Percentiles rank a stretch among this genome's conserved stretches.
phyloP scores from a whole-genome alignment of 2,113 vertebrate genomes.

The Tupaia tana region DNA sequence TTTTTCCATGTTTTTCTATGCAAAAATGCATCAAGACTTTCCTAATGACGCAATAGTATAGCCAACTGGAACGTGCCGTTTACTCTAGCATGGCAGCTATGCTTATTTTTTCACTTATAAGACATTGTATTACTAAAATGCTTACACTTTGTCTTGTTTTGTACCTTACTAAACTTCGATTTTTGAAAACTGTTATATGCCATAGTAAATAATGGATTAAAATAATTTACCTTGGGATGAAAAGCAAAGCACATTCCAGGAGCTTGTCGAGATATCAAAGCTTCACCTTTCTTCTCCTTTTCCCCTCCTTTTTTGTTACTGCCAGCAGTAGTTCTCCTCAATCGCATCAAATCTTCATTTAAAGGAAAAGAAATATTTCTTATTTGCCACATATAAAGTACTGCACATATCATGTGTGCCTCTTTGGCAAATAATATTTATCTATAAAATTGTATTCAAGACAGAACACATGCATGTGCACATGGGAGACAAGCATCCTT shows the following conservation, averaged over 20 bases:
- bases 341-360: conserved; percentile 89
- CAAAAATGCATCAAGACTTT: too few relatives aligned
- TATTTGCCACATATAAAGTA: neutral
- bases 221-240: conserved; percentile 88
- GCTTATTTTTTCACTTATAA: conserved; percentile 25
- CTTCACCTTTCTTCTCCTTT: conserved; percentile 84
- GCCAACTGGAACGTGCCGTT: neutral
- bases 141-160: neutral
- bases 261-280: conserved; percentile 85
- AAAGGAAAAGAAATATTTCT: conserved; percentile 4
- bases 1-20: too few relatives aligned
- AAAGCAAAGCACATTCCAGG: conserved; percentile 95
- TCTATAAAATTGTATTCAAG: too few relatives aligned
- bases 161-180: neutral
- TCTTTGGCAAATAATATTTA: neutral
- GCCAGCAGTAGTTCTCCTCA: conserved; percentile 83
- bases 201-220: neutral
- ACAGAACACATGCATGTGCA: too few relatives aligned
- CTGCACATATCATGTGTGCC: neutral
- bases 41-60: neutral
- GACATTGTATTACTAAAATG: neutral
- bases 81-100: neutral
- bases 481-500: too few relatives aligned
- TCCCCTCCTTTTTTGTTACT: conserved; percentile 77
- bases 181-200: neutral